Evolutionary conservation across 2,113 vertebrate species (phyloP).

Genomic region (Galbula dea): DNA sequence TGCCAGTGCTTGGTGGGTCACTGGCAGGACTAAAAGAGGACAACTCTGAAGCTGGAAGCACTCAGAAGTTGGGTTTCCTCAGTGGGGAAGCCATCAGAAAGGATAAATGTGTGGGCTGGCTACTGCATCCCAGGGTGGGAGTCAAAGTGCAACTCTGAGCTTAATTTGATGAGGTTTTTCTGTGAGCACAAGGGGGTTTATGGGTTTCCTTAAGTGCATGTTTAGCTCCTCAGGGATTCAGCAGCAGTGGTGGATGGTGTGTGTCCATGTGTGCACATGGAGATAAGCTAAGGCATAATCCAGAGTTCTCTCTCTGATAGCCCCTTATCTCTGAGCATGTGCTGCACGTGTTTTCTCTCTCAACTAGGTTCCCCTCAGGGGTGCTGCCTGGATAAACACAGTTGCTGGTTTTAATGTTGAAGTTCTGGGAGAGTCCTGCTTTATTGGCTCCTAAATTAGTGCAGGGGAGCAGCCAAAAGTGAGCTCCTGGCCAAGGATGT

Average conservation of each 20-base stretch:
- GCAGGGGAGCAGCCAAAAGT: not conserved
- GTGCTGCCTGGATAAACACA: not conserved
- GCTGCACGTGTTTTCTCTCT: not conserved
- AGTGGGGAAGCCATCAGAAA: not conserved
- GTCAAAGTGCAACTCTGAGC: not conserved
- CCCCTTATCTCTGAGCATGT: constrained; percentile 28
- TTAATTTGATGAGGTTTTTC: not conserved
- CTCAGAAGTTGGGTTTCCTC: not conserved
- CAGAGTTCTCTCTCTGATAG: not conserved
- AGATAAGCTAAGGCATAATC: constrained; percentile 21
- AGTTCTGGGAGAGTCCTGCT: not conserved
- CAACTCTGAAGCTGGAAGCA: not conserved
- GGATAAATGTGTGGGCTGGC: not conserved
- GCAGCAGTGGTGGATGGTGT: not conserved
- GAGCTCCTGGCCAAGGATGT: not conserved
- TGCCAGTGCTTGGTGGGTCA: not conserved
- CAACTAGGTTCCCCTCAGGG: not conserved
- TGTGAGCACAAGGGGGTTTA: not conserved
- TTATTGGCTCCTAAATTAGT: not conserved
- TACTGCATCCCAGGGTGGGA: not conserved
- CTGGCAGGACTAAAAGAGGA: not conserved
- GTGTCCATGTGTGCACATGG: not conserved
- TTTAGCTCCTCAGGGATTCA: not conserved
- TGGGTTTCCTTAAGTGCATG: fast-evolving
- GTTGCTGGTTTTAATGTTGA: not conserved